Evolutionary conservation across 1,140 invertebrate genomes (phyloP), one percentile per base, ranked within the genome.

Genomic region (Patella vulgata): DNA sequence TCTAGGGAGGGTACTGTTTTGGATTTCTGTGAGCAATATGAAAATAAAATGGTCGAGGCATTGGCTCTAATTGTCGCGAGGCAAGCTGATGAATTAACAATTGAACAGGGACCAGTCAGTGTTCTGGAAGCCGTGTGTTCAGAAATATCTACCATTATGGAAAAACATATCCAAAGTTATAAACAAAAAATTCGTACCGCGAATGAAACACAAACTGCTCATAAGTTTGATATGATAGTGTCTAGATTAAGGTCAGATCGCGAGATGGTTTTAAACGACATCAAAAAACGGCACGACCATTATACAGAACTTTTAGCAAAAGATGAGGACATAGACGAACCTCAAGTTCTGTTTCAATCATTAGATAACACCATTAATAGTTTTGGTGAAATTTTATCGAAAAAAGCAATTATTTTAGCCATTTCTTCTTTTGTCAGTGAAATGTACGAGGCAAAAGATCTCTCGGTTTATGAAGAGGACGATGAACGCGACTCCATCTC

Each of bases 371-470:
- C 68, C n/a, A 70, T 70, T 54, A 65, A 65, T 50, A 70, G 66
- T 56, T 70, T 70, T 60, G 71, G 68, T 27, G 73, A 74, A 40
- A 76, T 78, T 51, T 44, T 76, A 12, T 58, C 75, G 9, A 59
- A 71, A 31, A 73, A 71, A 52, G 61, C 75, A 36, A 39, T 74
- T 6, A 62, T 75, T 12, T 58, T 58, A 33, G 77, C 68, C 19
- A 64, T 63, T 28, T 54, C 68, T 36, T 40, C 46, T 40, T 71
- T 72, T 64, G 56, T 79, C 12, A 30, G 50, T 50, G 69, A 76
- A 40, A 53, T 77, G 17, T 51, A 67, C 52, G 68, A 63, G 25
- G 64, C 70, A 61, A 68, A 66, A 30, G 61, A 65, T 44, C 63
- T 66, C 19, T 48, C 70, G 53, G 66, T 71, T 23, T 47, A 70